Conservation (phyloP, 1,140 invertebrate genomes). For the Magallana ariakensis region DNA sequence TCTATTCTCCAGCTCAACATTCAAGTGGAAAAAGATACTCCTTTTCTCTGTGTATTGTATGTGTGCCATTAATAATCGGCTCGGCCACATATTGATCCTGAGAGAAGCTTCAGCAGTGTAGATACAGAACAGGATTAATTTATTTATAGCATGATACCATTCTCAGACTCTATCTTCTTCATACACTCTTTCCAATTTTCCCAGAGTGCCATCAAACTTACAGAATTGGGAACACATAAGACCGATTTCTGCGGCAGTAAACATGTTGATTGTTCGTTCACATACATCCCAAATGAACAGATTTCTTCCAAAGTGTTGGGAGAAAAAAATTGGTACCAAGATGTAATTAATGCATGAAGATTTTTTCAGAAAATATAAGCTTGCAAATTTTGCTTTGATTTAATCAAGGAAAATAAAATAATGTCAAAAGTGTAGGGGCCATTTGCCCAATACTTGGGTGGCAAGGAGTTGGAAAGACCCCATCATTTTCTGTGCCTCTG, state of each 20-base stretch:
- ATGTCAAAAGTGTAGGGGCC: neutral
- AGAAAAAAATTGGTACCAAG: no score
- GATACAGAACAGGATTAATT: constrained; percentile 34
- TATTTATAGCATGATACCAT: constrained; percentile 38
- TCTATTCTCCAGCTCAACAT: constrained; percentile 15
- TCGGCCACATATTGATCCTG: constrained; percentile 26
- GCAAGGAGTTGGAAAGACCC: neutral
- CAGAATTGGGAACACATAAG: neutral
- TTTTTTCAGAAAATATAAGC: no score
- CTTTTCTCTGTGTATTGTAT: constrained; percentile 35
- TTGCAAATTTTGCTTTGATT: neutral
- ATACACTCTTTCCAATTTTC: neutral
- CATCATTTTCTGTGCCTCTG: neutral
- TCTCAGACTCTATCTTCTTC: neutral
- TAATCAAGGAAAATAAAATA: neutral
- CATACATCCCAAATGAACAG: neutral
- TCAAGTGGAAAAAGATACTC: constrained; percentile 35
- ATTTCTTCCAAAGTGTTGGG: neutral
- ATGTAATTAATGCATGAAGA: no score
- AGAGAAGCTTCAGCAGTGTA: neutral
- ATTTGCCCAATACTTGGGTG: neutral
- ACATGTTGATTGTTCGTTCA: neutral
- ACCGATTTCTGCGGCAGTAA: neutral
- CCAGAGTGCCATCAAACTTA: constrained; percentile 12
- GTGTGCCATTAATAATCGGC: constrained; percentile 37